These are phyloP conservation scores for Agelas oroides DNA, from an alignment of 37 sponge, comb jelly and placozoan species.

Conservation along the genomic window DNA sequence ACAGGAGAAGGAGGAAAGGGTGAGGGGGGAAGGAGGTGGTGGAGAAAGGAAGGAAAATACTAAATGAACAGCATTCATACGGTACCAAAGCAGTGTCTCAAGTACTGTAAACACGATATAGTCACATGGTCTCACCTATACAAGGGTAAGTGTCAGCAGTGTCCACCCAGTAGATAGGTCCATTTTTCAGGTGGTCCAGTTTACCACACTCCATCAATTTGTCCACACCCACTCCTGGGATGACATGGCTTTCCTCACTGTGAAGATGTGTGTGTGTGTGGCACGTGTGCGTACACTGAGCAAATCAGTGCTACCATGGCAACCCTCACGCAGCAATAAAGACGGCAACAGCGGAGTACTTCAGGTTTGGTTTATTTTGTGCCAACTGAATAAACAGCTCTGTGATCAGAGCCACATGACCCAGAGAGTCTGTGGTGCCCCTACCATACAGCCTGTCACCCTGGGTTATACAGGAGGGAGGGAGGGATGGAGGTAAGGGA, in stretches of 20 bases:
- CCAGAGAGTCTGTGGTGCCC: slow-evolving; percentile 85
- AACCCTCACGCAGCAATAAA: slow-evolving; percentile 72
- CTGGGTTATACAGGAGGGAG: slow-evolving; percentile 23
- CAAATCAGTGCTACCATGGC: too few species aligned
- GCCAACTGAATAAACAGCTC: slow-evolving; percentile 82
- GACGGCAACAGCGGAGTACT: slow-evolving; percentile 59
- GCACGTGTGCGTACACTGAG: too few species aligned
- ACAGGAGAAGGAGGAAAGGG: too few species aligned
- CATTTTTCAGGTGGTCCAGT: slow-evolving; percentile 70
- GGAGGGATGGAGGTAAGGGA: too few species aligned
- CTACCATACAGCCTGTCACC: slow-evolving; percentile 85
- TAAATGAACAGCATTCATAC: too few species aligned
- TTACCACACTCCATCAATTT: slow-evolving; percentile 69
- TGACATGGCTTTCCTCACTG: slow-evolving; percentile 74
- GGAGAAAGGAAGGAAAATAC: too few species aligned
- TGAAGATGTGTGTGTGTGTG: too few species aligned
- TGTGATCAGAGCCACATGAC: slow-evolving; percentile 84
- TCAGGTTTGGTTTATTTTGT: slow-evolving; percentile 73
- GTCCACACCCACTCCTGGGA: slow-evolving; percentile 79
- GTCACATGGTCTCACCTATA: slow-evolving; percentile 43
- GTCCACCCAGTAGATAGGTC: slow-evolving; percentile 85
- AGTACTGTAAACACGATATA: too few species aligned
- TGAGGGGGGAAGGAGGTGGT: too few species aligned
- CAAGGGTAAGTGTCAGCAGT: slow-evolving; percentile 75
- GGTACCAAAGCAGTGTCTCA: too few species aligned